These are phyloP conservation scores for Tipula confusa DNA, from an alignment of 2,888 invertebrate genomes.

Conservation along the genomic window DNA sequence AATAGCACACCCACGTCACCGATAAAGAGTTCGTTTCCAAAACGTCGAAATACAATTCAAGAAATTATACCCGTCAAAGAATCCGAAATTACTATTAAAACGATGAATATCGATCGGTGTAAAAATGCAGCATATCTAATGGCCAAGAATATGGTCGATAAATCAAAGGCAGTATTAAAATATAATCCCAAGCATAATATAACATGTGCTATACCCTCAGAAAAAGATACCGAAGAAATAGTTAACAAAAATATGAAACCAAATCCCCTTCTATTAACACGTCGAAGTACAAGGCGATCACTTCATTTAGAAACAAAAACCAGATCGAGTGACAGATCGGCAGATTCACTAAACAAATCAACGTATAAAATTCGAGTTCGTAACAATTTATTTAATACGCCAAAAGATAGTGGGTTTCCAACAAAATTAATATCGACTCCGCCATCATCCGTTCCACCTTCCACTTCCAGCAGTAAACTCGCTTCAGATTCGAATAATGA, in stretches of 20 bases:
- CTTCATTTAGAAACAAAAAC: background rate
- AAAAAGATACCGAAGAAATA: background rate
- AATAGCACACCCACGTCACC: background rate
- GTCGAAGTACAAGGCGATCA: background rate
- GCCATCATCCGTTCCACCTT: background rate
- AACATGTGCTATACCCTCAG: background rate
- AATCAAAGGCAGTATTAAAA: constrained; percentile 15
- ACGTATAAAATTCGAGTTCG: background rate
- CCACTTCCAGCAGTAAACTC: background rate
- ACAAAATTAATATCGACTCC: background rate
- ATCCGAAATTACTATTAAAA: background rate
- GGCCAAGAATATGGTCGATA: background rate
- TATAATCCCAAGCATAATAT: background rate
- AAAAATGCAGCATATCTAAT: constrained; percentile 13
- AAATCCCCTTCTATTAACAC: background rate
- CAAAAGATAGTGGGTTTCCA: background rate
- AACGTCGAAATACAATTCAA: constrained; percentile 34
- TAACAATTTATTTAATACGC: background rate
- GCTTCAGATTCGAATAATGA: background rate
- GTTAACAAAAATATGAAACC: background rate
- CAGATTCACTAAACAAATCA: background rate
- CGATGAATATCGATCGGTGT: background rate
- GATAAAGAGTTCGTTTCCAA: constrained; percentile 27
- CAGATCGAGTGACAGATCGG: background rate
- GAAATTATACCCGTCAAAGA: background rate